Percentiles rank a stretch among this genome's conserved stretches.
These are phyloP conservation scores for Azorinus chamasolen DNA, from an alignment of 2,888 invertebrate genomes.

Conservation along the genomic window DNA sequence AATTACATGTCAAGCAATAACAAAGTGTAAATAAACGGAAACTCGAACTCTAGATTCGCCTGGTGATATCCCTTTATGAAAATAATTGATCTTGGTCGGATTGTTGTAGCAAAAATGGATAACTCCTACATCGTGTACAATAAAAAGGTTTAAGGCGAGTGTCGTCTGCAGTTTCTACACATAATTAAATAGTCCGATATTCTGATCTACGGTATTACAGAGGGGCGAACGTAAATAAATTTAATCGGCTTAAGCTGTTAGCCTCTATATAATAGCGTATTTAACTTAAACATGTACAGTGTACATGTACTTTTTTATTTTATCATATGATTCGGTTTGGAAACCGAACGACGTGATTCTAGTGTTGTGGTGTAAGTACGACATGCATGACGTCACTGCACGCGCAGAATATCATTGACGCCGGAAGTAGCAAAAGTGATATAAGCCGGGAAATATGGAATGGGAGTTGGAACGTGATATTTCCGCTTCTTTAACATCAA, in stretches of 20 bases:
- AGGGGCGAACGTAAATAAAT: not conserved
- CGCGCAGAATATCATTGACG: constrained; percentile 34
- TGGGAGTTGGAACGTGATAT: too few species aligned
- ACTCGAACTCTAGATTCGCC: not conserved
- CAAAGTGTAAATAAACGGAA: constrained; percentile 7
- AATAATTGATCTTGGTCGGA: not conserved
- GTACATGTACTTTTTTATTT: not conserved
- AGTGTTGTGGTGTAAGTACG: constrained; percentile 20
- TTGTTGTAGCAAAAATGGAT: too few species aligned
- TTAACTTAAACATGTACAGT: not conserved
- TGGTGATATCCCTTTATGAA: constrained; percentile 2
- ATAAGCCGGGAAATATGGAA: constrained; percentile 47
- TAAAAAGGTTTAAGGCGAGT: too few species aligned
- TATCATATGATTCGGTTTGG: constrained; percentile 24
- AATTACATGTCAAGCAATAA: too few species aligned
- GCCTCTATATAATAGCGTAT: not conserved
- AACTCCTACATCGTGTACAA: too few species aligned
- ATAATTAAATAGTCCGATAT: not conserved
- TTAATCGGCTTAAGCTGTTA: constrained; percentile 3
- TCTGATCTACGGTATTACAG: constrained; percentile 5
- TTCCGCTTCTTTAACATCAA: too few species aligned
- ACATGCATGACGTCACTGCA: constrained; percentile 51
- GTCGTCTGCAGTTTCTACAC: too few species aligned
- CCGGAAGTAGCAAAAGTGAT: constrained; percentile 38
- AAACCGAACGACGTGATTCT: not conserved